Conservation (phyloP, 2,113 vertebrate species). For the Eubucco bourcierii region DNA sequence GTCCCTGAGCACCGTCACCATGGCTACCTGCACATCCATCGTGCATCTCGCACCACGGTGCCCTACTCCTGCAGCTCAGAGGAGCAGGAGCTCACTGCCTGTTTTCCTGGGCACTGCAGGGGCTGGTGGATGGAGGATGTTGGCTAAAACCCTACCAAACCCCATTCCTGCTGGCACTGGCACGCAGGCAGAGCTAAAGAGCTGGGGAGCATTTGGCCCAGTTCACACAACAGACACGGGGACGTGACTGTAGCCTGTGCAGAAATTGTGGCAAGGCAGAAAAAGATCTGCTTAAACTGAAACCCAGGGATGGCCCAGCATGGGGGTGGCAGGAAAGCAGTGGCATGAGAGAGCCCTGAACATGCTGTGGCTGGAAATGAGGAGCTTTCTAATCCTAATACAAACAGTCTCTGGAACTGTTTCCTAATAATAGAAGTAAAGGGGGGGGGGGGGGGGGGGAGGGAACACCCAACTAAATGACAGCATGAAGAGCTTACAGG, state of each 20-base stretch:
- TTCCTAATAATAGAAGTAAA: not conserved
- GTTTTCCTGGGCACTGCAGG: accelerated
- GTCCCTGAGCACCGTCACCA: not conserved
- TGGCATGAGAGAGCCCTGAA: conserved; percentile 3
- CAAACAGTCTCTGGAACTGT: not conserved
- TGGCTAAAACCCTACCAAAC: not conserved
- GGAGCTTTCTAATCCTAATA: not conserved
- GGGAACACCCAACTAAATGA: not conserved
- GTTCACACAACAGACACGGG: not conserved
- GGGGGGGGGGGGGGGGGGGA: no score
- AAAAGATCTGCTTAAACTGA: conserved; percentile 35
- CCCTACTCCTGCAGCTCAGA: not conserved
- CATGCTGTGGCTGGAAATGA: not conserved
- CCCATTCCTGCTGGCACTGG: not conserved
- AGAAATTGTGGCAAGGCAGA: not conserved
- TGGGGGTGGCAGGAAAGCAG: not conserved
- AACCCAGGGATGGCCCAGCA: not conserved
- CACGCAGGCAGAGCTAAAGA: not conserved
- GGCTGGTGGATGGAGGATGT: not conserved
- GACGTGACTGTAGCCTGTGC: not conserved
- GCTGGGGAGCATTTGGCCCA: accelerated
- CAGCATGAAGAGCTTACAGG: accelerated
- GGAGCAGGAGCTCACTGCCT: not conserved
- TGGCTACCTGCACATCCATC: not conserved
- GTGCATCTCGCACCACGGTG: accelerated